These are phyloP conservation scores for Nomada lathburiana DNA, from an alignment of 2,888 invertebrate species.

Conservation along the genomic window DNA sequence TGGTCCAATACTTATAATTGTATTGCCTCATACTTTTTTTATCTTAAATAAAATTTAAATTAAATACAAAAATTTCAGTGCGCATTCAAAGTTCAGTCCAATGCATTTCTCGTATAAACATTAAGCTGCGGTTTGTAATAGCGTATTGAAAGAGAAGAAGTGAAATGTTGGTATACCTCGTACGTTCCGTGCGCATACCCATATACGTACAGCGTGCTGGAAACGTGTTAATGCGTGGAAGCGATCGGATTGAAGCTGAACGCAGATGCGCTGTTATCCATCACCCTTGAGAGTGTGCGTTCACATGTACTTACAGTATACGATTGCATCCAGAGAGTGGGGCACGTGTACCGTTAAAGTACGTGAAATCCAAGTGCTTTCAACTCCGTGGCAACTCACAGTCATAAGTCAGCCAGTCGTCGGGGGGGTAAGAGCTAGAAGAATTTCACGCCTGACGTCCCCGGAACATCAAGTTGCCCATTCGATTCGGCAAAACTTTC, in stretches of 20 bases:
- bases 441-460: slow-evolving; percentile 68
- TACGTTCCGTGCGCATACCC: neutral
- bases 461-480: slow-evolving; percentile 50
- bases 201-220: neutral
- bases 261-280: slow-evolving; percentile 58
- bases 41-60: too few relatives aligned
- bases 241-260: slow-evolving; percentile 31
- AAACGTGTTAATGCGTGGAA: slow-evolving; percentile 54
- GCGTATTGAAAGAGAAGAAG: too few relatives aligned
- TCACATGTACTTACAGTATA: slow-evolving; percentile 20
- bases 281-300: slow-evolving; percentile 54
- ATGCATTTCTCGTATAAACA: too few relatives aligned
- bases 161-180: neutral
- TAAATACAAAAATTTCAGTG: too few relatives aligned
- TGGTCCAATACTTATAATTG: too few relatives aligned
- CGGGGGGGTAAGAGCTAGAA: slow-evolving; percentile 59
- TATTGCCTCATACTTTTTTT: too few relatives aligned
- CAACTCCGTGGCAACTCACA: slow-evolving; percentile 57
- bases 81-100: too few relatives aligned
- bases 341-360: slow-evolving; percentile 61
- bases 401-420: slow-evolving; percentile 63
- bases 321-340: slow-evolving; percentile 20
- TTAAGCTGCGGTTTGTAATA: too few relatives aligned
- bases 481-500: slow-evolving; percentile 1
- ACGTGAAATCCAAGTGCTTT: slow-evolving; percentile 71